Conservation (phyloP, 2,797 vertebrate genomes). For the Adrianichthys oophorus region DNA sequence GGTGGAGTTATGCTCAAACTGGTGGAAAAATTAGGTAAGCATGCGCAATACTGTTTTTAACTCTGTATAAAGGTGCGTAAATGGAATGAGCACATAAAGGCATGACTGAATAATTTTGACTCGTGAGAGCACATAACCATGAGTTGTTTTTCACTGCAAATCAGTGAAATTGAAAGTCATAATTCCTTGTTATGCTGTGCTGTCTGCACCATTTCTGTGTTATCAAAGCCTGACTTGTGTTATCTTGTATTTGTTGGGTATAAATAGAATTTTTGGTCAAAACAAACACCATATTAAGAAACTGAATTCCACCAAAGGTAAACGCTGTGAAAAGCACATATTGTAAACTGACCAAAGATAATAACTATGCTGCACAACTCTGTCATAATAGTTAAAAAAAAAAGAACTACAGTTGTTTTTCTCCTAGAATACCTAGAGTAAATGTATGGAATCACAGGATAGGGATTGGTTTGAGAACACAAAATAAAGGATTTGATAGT, state of each 20-base stretch:
- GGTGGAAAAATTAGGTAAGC: constrained; percentile 96
- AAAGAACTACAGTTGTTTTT: background rate
- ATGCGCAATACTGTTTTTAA: background rate
- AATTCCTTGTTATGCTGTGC: constrained; percentile 2
- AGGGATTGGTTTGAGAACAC: background rate
- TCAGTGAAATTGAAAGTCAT: constrained; percentile 6
- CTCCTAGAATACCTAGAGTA: background rate
- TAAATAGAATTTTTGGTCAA: constrained; percentile 26
- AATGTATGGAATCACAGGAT: constrained; percentile 5
- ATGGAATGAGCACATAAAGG: background rate
- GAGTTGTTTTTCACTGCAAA: constrained; percentile 11
- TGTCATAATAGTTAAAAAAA: constrained; percentile 1
- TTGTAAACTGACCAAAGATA: constrained; percentile 17
- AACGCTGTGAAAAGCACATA: constrained; percentile 10
- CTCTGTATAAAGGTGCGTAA: constrained; percentile 19
- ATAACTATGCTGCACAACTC: constrained; percentile 13
- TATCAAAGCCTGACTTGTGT: constrained; percentile 22
- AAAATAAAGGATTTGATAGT: background rate
- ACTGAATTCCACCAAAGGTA: constrained; percentile 10
- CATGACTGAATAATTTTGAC: constrained; percentile 5
- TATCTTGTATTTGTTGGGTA: constrained; percentile 42
- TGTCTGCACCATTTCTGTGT: constrained; percentile 3
- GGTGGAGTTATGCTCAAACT: constrained; percentile 98
- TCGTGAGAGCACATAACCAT: background rate
- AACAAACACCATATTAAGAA: constrained; percentile 23